Conservation (phyloP, 2,113 vertebrate genomes). For the Oxyruncus cristatus region DNA sequence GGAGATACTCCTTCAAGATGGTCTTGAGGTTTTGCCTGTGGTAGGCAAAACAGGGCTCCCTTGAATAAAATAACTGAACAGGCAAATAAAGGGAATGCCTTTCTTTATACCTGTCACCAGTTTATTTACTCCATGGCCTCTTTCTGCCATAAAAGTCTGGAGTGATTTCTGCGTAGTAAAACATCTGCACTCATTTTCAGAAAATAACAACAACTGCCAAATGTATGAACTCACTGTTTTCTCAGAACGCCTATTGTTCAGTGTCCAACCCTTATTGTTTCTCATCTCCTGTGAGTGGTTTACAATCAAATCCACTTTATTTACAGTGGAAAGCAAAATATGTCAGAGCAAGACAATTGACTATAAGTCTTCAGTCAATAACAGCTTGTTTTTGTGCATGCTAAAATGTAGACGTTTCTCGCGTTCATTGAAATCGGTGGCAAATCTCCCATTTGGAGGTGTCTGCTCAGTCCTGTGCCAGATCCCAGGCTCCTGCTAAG, state of each 20-base stretch:
- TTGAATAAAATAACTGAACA: slow-evolving; percentile 21
- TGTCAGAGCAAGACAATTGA: slow-evolving; percentile 2
- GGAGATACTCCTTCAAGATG: background rate
- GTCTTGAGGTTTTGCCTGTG: slow-evolving; percentile 1
- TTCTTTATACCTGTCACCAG: slow-evolving; percentile 56
- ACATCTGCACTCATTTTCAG: slow-evolving; percentile 57
- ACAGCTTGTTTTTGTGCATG: slow-evolving; percentile 5
- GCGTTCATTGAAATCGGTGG: accelerated
- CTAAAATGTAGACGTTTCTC: background rate
- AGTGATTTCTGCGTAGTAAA: slow-evolving; percentile 43
- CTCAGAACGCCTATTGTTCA: slow-evolving; percentile 23
- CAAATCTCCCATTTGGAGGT: slow-evolving; percentile 4
- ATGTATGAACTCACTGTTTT: slow-evolving; percentile 55
- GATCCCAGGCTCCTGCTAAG: background rate
- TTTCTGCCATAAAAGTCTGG: slow-evolving; percentile 42
- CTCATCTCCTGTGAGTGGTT: slow-evolving; percentile 39
- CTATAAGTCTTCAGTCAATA: slow-evolving; percentile 15
- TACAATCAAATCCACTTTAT: slow-evolving; percentile 41
- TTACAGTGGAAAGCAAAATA: slow-evolving; percentile 44
- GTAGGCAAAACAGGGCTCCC: slow-evolving; percentile 21
- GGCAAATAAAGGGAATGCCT: slow-evolving; percentile 13
- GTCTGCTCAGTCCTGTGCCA: background rate
- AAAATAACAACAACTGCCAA: slow-evolving; percentile 41
- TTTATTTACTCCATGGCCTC: slow-evolving; percentile 39
- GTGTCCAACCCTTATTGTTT: slow-evolving; percentile 30